These are phyloP conservation scores for Platysteira castanea DNA, from an alignment of 2,113 vertebrate genomes.

Conservation along the genomic window DNA sequence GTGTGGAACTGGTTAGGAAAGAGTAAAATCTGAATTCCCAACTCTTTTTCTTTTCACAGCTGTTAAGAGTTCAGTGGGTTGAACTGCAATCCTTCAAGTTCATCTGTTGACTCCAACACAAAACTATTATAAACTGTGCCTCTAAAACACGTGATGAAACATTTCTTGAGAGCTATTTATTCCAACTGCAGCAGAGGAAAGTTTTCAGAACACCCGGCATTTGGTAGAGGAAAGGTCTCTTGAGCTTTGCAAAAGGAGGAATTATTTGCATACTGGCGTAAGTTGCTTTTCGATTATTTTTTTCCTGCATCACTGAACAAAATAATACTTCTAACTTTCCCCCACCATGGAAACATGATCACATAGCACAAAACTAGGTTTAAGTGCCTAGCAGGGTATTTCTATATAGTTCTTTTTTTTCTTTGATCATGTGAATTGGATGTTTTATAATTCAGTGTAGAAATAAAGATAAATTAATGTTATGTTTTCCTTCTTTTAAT, in stretches of 20 bases:
- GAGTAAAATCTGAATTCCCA: slow-evolving; percentile 26
- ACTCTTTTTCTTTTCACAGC: slow-evolving; percentile 62
- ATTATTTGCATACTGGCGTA: slow-evolving; percentile 52
- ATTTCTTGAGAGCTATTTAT: slow-evolving; percentile 78
- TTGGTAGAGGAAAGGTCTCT: slow-evolving; percentile 37
- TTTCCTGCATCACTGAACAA: neutral
- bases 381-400: neutral
- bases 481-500: neutral
- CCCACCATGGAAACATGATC: neutral
- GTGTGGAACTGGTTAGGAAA: slow-evolving; percentile 11
- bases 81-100: slow-evolving; percentile 68
- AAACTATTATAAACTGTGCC: slow-evolving; percentile 76
- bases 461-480: neutral
- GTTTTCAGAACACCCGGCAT: slow-evolving; percentile 66
- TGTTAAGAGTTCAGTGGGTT: slow-evolving; percentile 70
- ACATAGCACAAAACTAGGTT: neutral
- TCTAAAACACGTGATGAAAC: slow-evolving; percentile 77
- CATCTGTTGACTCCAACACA: slow-evolving; percentile 68
- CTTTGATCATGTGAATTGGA: neutral
- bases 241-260: slow-evolving; percentile 12
- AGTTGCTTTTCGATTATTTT: slow-evolving; percentile 21
- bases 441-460: neutral
- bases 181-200: slow-evolving; percentile 61
- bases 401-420: neutral
- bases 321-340: neutral